Percentiles rank a stretch among this genome's conserved stretches.
Evolutionary conservation across 2,113 vertebrate species (phyloP).

Genomic region (Apodemus speciosus): DNA sequence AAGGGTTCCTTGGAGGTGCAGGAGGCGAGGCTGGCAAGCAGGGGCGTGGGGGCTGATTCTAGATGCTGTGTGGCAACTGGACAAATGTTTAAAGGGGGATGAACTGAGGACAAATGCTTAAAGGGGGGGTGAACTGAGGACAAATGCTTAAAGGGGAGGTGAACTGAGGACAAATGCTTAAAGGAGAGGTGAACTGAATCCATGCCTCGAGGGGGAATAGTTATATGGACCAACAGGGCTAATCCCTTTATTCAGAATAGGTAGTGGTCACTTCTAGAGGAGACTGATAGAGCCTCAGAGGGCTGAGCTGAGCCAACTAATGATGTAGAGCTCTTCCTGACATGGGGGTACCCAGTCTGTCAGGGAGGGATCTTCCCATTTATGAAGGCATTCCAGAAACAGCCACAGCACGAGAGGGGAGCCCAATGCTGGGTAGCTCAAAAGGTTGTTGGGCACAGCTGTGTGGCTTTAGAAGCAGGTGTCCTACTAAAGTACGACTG

Average conservation of each 20-base stretch:
- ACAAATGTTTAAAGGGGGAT: background rate
- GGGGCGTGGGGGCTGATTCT: background rate
- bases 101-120: background rate
- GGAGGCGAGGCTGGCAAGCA: no score
- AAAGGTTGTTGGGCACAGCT: background rate
- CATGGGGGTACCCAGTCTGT: background rate
- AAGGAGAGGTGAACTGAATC: background rate
- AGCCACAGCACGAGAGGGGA: background rate
- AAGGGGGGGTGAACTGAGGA: background rate
- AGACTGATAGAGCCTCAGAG: background rate
- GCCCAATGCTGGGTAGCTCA: background rate
- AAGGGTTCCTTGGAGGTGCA: background rate
- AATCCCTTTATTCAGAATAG: background rate
- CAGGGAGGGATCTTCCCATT: background rate
- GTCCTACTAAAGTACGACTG: background rate
- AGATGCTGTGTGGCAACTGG: background rate
- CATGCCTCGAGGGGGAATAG: accelerated
- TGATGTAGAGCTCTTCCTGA: background rate
- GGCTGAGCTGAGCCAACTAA: background rate
- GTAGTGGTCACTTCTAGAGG: background rate
- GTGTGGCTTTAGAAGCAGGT: background rate
- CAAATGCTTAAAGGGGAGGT: background rate
- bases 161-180: background rate
- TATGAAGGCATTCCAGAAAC: background rate
- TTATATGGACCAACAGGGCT: background rate